phyloP scores from a whole-genome alignment of 2,113 vertebrate genomes.

The Pituophis catenifer region DNA sequence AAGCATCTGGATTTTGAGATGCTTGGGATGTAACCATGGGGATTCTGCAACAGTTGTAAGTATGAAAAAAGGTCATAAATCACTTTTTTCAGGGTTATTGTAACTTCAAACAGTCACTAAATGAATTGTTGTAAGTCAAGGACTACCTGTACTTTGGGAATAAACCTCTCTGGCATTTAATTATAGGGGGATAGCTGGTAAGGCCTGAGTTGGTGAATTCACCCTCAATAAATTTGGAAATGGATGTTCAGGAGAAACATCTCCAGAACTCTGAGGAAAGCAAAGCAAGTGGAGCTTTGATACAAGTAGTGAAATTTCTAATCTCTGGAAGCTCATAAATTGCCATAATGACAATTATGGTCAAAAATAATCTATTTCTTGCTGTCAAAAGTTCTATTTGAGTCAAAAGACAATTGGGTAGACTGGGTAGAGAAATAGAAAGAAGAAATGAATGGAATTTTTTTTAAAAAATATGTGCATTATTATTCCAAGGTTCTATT shows the following conservation, averaged over 20 bases:
- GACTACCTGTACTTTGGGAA: background rate
- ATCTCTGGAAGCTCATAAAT: background rate
- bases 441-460: background rate
- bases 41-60: background rate
- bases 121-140: background rate
- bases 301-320: background rate
- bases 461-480: too few species aligned
- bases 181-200: background rate
- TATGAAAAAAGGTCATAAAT: background rate
- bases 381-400: background rate
- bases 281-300: background rate
- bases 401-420: background rate
- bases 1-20: too few species aligned
- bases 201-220: background rate
- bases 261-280: background rate
- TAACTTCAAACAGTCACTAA: background rate
- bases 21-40: background rate
- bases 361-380: background rate
- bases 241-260: background rate
- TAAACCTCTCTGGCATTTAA: background rate
- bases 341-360: background rate
- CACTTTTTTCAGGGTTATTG: background rate
- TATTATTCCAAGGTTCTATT: background rate
- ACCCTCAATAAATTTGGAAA: background rate
- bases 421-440: background rate